Evolutionary conservation across 2,888 invertebrate species (phyloP).

Genomic region (Muschampia staudingeri): DNA sequence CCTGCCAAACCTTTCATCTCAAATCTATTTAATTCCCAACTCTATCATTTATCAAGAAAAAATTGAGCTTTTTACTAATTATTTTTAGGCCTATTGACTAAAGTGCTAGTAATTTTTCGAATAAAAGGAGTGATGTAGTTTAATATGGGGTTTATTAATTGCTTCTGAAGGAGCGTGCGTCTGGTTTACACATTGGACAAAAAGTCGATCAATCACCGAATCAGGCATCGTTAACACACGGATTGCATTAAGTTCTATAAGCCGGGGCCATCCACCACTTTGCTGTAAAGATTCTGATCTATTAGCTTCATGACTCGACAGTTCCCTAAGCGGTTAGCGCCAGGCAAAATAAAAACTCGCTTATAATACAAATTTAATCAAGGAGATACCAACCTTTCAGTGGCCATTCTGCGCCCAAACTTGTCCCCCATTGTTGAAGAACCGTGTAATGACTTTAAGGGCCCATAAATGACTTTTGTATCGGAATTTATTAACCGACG

Average conservation of each 20-base stretch:
- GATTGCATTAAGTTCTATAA: conserved; percentile 86
- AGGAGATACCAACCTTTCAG: conserved; percentile 84
- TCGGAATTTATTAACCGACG: conserved; percentile 86
- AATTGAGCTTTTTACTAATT: not conserved
- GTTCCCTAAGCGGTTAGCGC: conserved; percentile 81
- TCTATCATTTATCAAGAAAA: not conserved
- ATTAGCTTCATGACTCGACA: conserved; percentile 87
- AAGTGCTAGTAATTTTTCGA: conserved; percentile 29
- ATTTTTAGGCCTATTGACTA: conserved; percentile 21
- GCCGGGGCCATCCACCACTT: conserved; percentile 85
- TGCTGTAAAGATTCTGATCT: conserved; percentile 88
- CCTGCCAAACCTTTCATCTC: not conserved
- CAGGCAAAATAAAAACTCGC: conserved; percentile 86
- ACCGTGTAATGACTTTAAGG: conserved; percentile 89
- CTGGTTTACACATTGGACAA: conserved; percentile 79
- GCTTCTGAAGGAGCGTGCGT: conserved; percentile 82
- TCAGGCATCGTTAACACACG: conserved; percentile 87
- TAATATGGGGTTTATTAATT: conserved; percentile 55
- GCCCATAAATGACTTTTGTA: conserved; percentile 86
- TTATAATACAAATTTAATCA: conserved; percentile 91
- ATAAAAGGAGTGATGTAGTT: conserved; percentile 49
- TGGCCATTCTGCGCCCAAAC: conserved; percentile 83
- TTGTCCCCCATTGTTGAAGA: conserved; percentile 81
- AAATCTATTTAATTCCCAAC: not conserved
- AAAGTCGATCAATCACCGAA: conserved; percentile 89